Percentiles rank a stretch among this genome's conserved stretches.
Conservation (phyloP, 2,113 vertebrate species). For the Crotalus horridus region DNA sequence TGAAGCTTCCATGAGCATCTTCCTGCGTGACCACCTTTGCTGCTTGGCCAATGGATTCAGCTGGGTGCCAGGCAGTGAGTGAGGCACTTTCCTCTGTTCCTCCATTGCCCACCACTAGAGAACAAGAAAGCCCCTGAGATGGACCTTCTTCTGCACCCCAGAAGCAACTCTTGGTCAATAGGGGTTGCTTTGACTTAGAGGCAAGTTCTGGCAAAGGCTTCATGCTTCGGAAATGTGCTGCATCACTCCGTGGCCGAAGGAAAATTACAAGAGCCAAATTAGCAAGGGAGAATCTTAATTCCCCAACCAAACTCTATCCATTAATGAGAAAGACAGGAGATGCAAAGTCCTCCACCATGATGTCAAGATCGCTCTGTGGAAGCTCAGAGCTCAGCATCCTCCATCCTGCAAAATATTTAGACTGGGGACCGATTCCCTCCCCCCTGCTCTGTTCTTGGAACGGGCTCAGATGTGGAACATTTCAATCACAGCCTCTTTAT, state of each 20-base stretch:
- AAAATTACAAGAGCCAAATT: not conserved
- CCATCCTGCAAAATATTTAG: not conserved
- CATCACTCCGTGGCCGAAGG: not conserved
- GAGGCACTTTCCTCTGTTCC: not conserved
- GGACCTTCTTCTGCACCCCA: not conserved
- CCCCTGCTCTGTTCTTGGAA: slow-evolving; percentile 6
- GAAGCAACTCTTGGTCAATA: not conserved
- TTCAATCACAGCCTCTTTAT: slow-evolving; percentile 57
- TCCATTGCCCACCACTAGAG: not conserved
- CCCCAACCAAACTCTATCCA: not conserved
- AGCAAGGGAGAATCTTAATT: not conserved
- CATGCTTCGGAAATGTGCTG: not conserved
- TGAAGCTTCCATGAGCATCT: not conserved
- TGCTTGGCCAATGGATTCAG: not conserved
- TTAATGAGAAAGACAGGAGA: not conserved
- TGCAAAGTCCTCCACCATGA: fast-evolving
- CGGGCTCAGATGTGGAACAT: slow-evolving; percentile 32
- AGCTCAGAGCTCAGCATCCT: not conserved
- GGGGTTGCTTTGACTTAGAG: not conserved
- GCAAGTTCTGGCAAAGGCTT: not conserved
- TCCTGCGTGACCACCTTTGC: not conserved
- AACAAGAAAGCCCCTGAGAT: not conserved
- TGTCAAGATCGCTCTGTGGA: fast-evolving
- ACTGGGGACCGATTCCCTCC: not conserved
- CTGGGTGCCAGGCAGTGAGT: not conserved